Conservation (phyloP, 2,888 invertebrate genomes). For the Galeruca laticollis region DNA sequence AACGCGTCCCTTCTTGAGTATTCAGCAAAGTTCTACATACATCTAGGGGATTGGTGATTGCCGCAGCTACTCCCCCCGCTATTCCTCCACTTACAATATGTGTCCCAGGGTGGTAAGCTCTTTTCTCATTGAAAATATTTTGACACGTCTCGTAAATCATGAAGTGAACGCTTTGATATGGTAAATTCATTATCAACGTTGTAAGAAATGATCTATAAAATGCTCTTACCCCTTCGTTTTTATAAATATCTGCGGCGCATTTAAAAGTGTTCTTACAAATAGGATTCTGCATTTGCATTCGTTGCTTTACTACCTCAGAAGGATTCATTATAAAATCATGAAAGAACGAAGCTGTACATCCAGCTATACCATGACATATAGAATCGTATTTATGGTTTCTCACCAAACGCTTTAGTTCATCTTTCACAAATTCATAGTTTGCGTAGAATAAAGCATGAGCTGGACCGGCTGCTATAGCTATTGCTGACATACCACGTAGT, state of each 20-base stretch:
- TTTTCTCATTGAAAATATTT: slow-evolving; percentile 19
- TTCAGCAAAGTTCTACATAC: slow-evolving; percentile 29
- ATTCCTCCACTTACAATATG: slow-evolving; percentile 31
- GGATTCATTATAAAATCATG: slow-evolving; percentile 30
- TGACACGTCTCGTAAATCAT: slow-evolving; percentile 24
- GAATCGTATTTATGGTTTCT: not conserved
- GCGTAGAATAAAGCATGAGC: slow-evolving; percentile 26
- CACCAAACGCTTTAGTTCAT: not conserved
- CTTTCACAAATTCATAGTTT: slow-evolving; percentile 23
- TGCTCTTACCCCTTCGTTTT: slow-evolving; percentile 24
- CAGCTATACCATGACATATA: slow-evolving; percentile 25
- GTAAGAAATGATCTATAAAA: slow-evolving; percentile 29
- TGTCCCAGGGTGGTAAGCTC: slow-evolving; percentile 12
- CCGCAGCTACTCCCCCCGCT: slow-evolving; percentile 28
- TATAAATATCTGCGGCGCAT: slow-evolving; percentile 18
- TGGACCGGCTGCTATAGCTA: slow-evolving; percentile 23
- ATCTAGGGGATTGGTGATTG: slow-evolving; percentile 29
- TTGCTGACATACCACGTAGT: slow-evolving; percentile 19
- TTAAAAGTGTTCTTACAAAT: slow-evolving; percentile 10
- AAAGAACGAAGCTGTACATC: slow-evolving; percentile 24
- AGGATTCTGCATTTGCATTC: slow-evolving; percentile 26
- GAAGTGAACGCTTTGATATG: slow-evolving; percentile 30
- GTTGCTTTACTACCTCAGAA: slow-evolving; percentile 28
- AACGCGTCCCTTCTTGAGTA: slow-evolving; percentile 20
- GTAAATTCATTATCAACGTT: slow-evolving; percentile 23